phyloP scores from a whole-genome alignment of 2,888 invertebrate species.

The Aphidius colemani region DNA sequence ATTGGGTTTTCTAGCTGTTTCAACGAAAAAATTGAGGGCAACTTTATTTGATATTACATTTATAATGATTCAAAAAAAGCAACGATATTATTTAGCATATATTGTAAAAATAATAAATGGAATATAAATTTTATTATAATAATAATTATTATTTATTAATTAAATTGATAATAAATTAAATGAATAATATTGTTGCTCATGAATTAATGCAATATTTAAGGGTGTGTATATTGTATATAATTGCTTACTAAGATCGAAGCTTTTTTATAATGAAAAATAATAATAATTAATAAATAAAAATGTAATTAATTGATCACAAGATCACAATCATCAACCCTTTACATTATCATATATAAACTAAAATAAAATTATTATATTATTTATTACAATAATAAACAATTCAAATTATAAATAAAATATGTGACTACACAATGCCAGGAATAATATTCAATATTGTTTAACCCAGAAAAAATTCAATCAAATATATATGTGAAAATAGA shows the following conservation, averaged over 20 bases:
- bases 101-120: too few species aligned
- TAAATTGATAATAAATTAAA: slow-evolving; percentile 1
- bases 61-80: slow-evolving; percentile 23
- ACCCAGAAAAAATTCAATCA: too few species aligned
- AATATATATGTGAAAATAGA: too few species aligned
- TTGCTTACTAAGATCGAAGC: slow-evolving; percentile 25
- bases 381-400: slow-evolving; percentile 16
- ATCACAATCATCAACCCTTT: slow-evolving; percentile 8
- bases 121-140: slow-evolving; percentile 27
- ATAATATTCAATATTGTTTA: too few species aligned
- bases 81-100: not conserved
- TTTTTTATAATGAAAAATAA: slow-evolving; percentile 18
- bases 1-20: slow-evolving; percentile 7
- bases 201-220: slow-evolving; percentile 24
- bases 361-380: slow-evolving; percentile 11
- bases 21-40: slow-evolving; percentile 8
- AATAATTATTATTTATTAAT: slow-evolving; percentile 20
- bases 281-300: slow-evolving; percentile 18
- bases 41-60: not conserved
- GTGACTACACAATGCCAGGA: slow-evolving; percentile 11
- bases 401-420: slow-evolving; percentile 15
- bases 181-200: slow-evolving; percentile 21
- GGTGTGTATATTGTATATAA: slow-evolving; percentile 20
- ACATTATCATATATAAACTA: slow-evolving; percentile 20
- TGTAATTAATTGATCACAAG: too few species aligned